These are phyloP conservation scores for Ennomos erosarius DNA, from an alignment of 2,888 invertebrate species.

Conservation along the genomic window DNA sequence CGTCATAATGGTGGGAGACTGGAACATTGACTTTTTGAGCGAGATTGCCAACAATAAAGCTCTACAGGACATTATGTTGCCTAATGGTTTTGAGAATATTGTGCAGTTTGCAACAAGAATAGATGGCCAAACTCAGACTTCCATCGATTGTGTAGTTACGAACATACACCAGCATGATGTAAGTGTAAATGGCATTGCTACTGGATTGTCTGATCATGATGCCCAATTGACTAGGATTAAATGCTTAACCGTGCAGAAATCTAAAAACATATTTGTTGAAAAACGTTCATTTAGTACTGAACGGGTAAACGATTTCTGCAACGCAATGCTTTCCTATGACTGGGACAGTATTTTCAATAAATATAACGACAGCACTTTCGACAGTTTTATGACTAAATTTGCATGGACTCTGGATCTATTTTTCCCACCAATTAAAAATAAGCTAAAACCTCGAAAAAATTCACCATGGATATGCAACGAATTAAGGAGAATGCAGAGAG, in stretches of 20 bases:
- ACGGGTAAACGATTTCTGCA: constrained; percentile 1
- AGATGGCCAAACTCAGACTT: too few species aligned
- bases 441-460: neutral
- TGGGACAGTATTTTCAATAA: constrained; percentile 5
- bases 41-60: too few species aligned
- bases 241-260: too few species aligned
- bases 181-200: too few species aligned
- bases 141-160: too few species aligned
- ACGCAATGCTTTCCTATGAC: constrained; percentile 5
- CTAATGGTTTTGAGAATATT: too few species aligned
- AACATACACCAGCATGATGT: too few species aligned
- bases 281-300: neutral
- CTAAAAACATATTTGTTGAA: neutral
- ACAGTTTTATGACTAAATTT: constrained; percentile 1
- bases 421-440: neutral
- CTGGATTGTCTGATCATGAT: constrained; percentile 6
- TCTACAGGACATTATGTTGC: too few species aligned
- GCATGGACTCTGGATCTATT: neutral
- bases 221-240: neutral
- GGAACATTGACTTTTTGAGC: too few species aligned
- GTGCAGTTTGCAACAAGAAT: too few species aligned
- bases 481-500: constrained; percentile 2
- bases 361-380: neutral
- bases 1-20: too few species aligned
- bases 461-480: constrained; percentile 6